Percentiles rank a stretch among this genome's conserved stretches.
phyloP scores from a whole-genome alignment of 1,140 invertebrate genomes.

The Helicoverpa zea region DNA sequence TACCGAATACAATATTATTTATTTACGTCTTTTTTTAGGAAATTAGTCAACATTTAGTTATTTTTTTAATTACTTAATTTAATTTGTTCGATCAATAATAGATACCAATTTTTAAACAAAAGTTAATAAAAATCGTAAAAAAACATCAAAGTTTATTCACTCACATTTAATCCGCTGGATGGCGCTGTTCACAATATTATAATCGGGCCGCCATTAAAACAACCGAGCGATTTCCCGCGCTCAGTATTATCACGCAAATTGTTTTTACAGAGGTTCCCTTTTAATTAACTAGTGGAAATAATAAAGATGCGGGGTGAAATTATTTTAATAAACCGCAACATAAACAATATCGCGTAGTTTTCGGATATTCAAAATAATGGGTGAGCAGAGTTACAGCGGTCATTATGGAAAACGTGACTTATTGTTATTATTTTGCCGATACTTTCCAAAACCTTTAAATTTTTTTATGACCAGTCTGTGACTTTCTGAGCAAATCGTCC shows the following conservation, averaged over 20 bases:
- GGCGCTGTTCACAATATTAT: constrained; percentile 56
- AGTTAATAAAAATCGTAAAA: not conserved
- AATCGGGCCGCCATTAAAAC: constrained; percentile 41
- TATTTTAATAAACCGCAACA: constrained; percentile 8
- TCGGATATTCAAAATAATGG: not conserved
- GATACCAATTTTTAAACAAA: too few species aligned
- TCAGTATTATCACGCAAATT: constrained; percentile 52
- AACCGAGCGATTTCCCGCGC: constrained; percentile 8
- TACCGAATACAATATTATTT: too few species aligned
- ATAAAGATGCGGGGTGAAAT: constrained; percentile 36
- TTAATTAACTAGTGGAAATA: constrained; percentile 68
- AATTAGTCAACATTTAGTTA: not conserved
- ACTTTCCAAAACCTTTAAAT: too few species aligned
- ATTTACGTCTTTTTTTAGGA: not conserved
- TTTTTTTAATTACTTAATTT: not conserved
- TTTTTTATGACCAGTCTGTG: too few species aligned
- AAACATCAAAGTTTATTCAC: not conserved
- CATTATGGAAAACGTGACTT: too few species aligned
- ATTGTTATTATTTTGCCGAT: too few species aligned
- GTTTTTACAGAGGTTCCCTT: constrained; percentile 65
- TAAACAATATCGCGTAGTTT: not conserved
- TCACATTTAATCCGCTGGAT: constrained; percentile 55
- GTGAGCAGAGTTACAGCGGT: too few species aligned
- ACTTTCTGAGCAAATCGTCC: too few species aligned
- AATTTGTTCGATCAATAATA: too few species aligned